Base-by-base conservation (phyloP, 2,113 vertebrate species). In the Bujurquina vittata region DNA sequence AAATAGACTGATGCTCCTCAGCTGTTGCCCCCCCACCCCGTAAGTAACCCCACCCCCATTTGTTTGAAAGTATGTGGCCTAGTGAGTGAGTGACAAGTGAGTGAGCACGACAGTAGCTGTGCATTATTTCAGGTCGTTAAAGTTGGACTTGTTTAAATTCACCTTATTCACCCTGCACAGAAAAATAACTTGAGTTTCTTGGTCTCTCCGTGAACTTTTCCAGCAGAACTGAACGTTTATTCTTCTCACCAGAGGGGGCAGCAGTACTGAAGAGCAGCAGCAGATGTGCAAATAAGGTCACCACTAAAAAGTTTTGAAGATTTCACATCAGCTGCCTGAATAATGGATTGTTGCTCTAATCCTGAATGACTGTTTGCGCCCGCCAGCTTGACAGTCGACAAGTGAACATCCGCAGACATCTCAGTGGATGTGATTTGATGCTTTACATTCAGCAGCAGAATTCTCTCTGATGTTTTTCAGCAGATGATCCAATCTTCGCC, bases 1-100 rank as follows among this genome's bases (percentile, higher is more conserved):
- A 93, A 94, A 93, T 93, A 94, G 91, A 81, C 63, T 22, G 55
- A 87, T 76, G 63, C 63, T 86, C 49, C 82, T 88, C 93, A 94
- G 91, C 91, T 93, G 90, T 87, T 92, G 77, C 90, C 82, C 88
- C 69, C 84, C 90, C 82, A 87, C 69, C 84, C 2, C 67, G 76
- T 77, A 84, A 77, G 55, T 60, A 73, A 75, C 75, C 11, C 57
- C 57, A 15, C 57, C 35, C 23, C 57, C 33, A 31, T 77, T 72
- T 55, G 23, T 84, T 35, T 84, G 46, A 57, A 17, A 78, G 29
- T 57, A 49, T 77, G 46, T 75, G 18, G 18, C 40, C 14, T 17
- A 31, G 54, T 14, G 55, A 33, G 29, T 63, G 3, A 58, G 26
- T 60, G 31, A 33, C 6, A 79, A 22, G 12, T 4, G 12, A 54